phyloP scores from a whole-genome alignment of 2,113 vertebrate species.

The Sciurus niger region DNA sequence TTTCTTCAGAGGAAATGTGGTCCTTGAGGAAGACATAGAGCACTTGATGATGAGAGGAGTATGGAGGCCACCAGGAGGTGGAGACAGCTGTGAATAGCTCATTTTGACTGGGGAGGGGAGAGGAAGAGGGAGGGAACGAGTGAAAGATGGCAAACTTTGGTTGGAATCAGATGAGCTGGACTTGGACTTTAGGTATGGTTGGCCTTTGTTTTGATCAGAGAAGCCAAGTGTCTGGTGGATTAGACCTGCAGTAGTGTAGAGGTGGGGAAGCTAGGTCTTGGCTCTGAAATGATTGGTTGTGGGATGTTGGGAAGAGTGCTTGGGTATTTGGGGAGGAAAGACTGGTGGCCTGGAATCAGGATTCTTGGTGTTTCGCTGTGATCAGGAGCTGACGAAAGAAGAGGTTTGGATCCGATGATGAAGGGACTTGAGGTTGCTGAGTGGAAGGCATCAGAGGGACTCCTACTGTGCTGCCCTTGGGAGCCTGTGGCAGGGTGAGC shows the following conservation, averaged over 20 bases:
- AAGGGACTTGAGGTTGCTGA: not conserved
- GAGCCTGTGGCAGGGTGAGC: not conserved
- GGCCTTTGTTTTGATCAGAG: not conserved
- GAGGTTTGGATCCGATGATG: not conserved
- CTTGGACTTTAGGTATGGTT: not conserved
- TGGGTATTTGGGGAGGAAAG: not conserved
- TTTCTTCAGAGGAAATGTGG: not conserved
- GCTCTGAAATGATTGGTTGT: not conserved
- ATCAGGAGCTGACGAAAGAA: not conserved
- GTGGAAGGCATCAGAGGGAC: not conserved
- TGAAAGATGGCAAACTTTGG: not conserved
- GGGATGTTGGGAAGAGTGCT: not conserved
- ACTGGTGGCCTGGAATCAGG: not conserved
- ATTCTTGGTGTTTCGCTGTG: not conserved
- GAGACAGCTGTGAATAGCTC: not conserved
- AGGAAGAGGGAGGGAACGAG: not conserved
- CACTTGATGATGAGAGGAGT: not conserved
- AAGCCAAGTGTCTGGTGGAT: not conserved
- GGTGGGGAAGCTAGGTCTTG: not conserved
- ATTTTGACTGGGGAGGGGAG: not conserved
- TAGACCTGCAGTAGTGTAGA: not conserved
- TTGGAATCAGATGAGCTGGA: not conserved
- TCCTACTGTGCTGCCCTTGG: not conserved
- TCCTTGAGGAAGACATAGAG: not conserved
- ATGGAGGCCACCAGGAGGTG: not conserved